A percentile compares a stretch with the other conserved stretches of the same genome.
These are phyloP conservation scores for Orthosia incerta DNA, from an alignment of 2,888 invertebrate genomes.

Conservation along the genomic window DNA sequence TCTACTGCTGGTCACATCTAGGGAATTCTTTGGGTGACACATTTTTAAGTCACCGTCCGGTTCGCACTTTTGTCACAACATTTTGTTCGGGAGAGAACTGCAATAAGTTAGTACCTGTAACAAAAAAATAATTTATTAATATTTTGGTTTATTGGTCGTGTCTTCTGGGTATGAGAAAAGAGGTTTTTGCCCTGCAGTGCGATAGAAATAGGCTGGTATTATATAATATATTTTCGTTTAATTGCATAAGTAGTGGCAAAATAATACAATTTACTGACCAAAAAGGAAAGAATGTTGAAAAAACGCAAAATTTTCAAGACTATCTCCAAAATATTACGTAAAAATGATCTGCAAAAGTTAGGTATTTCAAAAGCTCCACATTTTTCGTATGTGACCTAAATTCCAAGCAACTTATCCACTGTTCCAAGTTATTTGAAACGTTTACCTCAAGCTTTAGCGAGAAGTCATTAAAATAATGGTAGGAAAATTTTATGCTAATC, in stretches of 20 bases:
- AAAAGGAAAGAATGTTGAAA: neutral
- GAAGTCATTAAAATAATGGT: constrained; percentile 64
- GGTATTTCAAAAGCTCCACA: neutral
- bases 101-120: constrained; percentile 77
- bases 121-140: constrained; percentile 61
- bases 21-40: constrained; percentile 82
- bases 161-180: no score
- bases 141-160: neutral
- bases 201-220: no score
- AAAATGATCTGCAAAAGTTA: neutral
- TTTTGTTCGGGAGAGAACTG: constrained; percentile 64
- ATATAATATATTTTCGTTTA: no score
- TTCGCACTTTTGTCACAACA: constrained; percentile 80
- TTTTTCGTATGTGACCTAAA: constrained; percentile 37
- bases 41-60: constrained; percentile 74
- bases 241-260: neutral
- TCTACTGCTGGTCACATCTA: constrained; percentile 82
- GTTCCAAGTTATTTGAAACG: constrained; percentile 50
- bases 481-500: constrained; percentile 63
- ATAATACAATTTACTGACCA: neutral
- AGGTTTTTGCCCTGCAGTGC: no score
- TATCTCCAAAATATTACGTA: neutral
- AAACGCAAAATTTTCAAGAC: neutral
- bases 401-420: constrained; percentile 19
- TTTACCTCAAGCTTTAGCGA: constrained; percentile 38